Conservation (phyloP, 2,113 vertebrate species). For the Mesocricetus auratus region DNA sequence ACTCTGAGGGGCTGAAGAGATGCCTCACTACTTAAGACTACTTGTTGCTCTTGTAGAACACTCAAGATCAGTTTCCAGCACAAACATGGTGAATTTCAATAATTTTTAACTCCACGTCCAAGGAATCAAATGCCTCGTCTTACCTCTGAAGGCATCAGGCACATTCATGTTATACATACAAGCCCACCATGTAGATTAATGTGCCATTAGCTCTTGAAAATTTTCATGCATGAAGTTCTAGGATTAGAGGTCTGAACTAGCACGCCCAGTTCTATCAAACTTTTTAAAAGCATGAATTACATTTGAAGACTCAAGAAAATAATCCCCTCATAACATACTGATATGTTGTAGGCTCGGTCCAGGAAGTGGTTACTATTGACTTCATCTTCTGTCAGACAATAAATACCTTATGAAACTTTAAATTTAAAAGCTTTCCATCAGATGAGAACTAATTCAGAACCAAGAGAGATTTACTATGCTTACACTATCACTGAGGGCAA, state of each 20-base stretch:
- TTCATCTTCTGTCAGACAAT: not conserved
- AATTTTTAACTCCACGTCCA: not conserved
- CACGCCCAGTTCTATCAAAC: not conserved
- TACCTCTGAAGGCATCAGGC: not conserved
- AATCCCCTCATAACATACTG: not conserved
- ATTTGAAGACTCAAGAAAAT: not conserved
- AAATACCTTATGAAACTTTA: not conserved
- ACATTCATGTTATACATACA: not conserved
- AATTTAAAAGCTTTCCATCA: not conserved
- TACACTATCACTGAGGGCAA: not conserved
- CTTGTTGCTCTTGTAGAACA: not conserved
- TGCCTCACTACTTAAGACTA: not conserved
- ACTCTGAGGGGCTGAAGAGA: not conserved
- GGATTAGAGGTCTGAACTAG: no score
- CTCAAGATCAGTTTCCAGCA: not conserved
- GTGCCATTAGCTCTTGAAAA: not conserved
- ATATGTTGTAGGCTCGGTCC: not conserved
- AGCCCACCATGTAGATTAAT: not conserved
- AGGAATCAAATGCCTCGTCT: not conserved
- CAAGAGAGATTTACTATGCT: not conserved
- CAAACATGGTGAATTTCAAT: no score
- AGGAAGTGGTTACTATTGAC: not conserved
- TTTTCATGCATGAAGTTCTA: not conserved
- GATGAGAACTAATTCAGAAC: not conserved
- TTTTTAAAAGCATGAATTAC: not conserved